Conservation (phyloP, 2,888 invertebrate genomes). For the Hofmannophila pseudospretella region DNA sequence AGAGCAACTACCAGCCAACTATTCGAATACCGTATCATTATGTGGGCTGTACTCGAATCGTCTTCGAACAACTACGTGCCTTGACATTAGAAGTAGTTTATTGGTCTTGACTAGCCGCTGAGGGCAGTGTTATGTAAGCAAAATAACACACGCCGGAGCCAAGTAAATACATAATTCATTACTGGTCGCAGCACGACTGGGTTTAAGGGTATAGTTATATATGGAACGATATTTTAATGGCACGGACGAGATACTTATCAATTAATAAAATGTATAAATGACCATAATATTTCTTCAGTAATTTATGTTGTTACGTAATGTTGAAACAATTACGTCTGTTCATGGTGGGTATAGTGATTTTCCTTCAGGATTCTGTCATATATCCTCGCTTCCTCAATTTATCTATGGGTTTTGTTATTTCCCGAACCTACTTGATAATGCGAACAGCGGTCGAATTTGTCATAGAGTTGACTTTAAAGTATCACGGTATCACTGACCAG, state of each 20-base stretch:
- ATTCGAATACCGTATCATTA: constrained; percentile 49
- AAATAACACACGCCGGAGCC: constrained; percentile 48
- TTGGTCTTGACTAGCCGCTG: constrained; percentile 45
- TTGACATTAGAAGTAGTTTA: constrained; percentile 60
- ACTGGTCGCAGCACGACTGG: constrained; percentile 50
- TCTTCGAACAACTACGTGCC: constrained; percentile 52
- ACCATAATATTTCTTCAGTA: neutral
- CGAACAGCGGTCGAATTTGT: constrained; percentile 3
- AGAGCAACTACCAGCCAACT: constrained; percentile 28
- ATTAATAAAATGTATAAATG: neutral
- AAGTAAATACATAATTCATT: constrained; percentile 61
- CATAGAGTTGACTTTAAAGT: constrained; percentile 13
- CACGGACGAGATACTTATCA: neutral
- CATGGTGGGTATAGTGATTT: too few relatives aligned
- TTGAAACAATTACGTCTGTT: neutral
- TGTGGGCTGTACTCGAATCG: constrained; percentile 47
- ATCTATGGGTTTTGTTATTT: constrained; percentile 7
- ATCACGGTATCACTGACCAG: neutral
- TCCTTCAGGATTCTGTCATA: too few relatives aligned
- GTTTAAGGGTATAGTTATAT: constrained; percentile 20
- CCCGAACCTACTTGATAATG: constrained; percentile 1
- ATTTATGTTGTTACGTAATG: neutral
- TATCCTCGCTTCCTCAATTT: neutral
- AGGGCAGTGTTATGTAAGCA: constrained; percentile 60
- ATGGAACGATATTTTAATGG: neutral